Evolutionary conservation across 2,113 vertebrate species (phyloP).

Genomic region (Siniperca chuatsi): DNA sequence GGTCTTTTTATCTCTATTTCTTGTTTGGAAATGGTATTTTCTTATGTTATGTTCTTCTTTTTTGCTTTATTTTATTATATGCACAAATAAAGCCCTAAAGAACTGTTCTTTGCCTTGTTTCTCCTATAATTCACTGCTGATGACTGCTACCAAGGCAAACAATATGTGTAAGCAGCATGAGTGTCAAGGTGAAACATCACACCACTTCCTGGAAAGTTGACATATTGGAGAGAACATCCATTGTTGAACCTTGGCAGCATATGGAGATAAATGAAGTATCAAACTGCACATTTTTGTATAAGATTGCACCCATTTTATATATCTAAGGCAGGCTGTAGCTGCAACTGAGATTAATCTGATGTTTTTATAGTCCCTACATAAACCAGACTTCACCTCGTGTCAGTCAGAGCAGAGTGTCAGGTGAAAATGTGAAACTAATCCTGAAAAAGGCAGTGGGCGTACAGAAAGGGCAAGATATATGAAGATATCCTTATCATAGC

Average conservation of each 20-base stretch:
- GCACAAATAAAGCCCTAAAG: too few relatives aligned
- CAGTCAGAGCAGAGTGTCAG: neutral
- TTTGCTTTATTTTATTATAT: too few relatives aligned
- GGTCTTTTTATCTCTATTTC: too few relatives aligned
- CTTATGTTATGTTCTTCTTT: too few relatives aligned
- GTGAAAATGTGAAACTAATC: conserved; percentile 5
- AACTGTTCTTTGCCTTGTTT: neutral
- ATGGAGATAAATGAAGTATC: conserved; percentile 20
- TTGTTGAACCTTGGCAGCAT: neutral
- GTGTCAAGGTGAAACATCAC: neutral
- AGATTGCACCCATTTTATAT: neutral
- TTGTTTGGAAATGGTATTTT: too few relatives aligned
- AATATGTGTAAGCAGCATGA: neutral
- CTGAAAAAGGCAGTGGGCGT: neutral
- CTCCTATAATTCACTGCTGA: neutral
- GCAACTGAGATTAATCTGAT: conserved; percentile 5
- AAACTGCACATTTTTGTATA: neutral
- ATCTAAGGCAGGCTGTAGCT: neutral
- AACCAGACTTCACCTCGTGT: conserved; percentile 1
- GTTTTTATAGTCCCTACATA: neutral
- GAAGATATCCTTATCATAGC: neutral
- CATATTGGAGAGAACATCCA: neutral
- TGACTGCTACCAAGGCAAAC: neutral
- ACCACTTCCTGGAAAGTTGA: neutral
- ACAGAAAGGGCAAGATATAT: neutral